phyloP scores from a whole-genome alignment of 2,113 vertebrate genomes.

The Ptyas mucosa region DNA sequence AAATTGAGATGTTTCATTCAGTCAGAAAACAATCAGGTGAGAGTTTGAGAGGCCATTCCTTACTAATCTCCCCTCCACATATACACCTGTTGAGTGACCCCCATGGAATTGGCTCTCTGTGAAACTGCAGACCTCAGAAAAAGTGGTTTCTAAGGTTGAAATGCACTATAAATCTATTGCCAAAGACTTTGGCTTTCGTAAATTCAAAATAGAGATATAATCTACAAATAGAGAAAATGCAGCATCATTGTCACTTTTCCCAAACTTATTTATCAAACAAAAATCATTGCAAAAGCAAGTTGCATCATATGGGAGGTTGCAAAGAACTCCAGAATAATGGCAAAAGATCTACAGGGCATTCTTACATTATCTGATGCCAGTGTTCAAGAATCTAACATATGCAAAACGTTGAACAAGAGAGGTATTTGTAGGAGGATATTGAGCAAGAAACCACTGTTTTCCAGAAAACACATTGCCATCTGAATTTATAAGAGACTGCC shows the following conservation, averaged over 20 bases:
- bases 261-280: neutral
- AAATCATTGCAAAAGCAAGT: neutral
- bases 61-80: neutral
- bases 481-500: neutral
- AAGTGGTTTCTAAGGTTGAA: neutral
- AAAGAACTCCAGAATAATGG: neutral
- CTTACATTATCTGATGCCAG: neutral
- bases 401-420: neutral
- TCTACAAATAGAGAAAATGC: neutral
- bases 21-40: neutral
- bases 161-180: neutral
- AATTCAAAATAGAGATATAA: neutral
- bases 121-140: neutral
- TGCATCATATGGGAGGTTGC: neutral
- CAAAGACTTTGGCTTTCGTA: neutral
- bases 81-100: neutral
- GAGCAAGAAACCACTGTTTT: neutral
- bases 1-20: neutral
- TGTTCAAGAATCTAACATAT: neutral
- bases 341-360: neutral
- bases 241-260: neutral
- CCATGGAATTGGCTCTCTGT: neutral
- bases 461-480: neutral
- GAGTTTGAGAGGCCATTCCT: neutral
- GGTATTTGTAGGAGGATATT: neutral